Conservation (phyloP, 2,797 vertebrate species). For the Amblyraja radiata region DNA sequence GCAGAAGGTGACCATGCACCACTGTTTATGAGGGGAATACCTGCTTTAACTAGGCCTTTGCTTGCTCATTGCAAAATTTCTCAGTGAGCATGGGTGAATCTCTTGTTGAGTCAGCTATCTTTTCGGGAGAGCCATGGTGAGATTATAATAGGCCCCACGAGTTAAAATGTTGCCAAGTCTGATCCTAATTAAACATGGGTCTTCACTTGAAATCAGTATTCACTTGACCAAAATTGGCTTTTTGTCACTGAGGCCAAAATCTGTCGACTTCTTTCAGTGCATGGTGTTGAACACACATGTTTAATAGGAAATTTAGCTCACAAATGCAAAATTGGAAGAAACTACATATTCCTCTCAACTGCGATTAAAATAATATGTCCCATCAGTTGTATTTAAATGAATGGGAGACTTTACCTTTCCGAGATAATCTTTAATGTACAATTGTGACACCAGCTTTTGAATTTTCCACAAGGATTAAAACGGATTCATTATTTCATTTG, state of each 20-base stretch:
- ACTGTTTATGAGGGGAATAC: not conserved
- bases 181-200: not conserved
- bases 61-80: not conserved
- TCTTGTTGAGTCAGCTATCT: not conserved
- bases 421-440: slow-evolving; percentile 52
- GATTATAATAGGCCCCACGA: not conserved
- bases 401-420: slow-evolving; percentile 49
- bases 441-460: slow-evolving; percentile 53
- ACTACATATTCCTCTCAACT: slow-evolving; percentile 41
- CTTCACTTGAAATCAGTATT: not conserved
- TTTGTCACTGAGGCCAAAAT: not conserved
- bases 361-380: slow-evolving; percentile 54
- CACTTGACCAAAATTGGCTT: not conserved
- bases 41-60: not conserved
- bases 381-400: slow-evolving; percentile 57
- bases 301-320: not conserved
- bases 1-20: too few species aligned
- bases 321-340: not conserved
- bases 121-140: not conserved
- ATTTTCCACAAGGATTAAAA: slow-evolving; percentile 54
- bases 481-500: slow-evolving; percentile 68
- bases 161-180: not conserved
- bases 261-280: not conserved
- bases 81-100: not conserved
- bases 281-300: not conserved